A percentile compares a stretch with the other conserved stretches of the same genome.
Conservation (phyloP, 2,888 invertebrate species). For the Acanthococcus lagerstroemiae region DNA sequence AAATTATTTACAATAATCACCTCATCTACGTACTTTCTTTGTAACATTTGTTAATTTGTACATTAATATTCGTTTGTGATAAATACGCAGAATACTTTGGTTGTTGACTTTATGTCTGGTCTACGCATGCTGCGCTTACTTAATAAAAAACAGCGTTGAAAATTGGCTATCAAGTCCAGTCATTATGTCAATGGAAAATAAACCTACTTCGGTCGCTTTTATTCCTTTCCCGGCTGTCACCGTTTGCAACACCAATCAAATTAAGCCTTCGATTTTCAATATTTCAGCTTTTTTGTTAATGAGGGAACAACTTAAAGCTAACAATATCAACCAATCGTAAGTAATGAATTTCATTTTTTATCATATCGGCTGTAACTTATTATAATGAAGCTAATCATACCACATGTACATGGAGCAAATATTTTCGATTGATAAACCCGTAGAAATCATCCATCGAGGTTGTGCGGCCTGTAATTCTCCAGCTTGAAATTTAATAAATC, state of each 20-base stretch:
- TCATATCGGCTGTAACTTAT: too few species aligned
- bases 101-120: not conserved
- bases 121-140: constrained; percentile 13
- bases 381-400: too few species aligned
- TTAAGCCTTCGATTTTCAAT: constrained; percentile 23
- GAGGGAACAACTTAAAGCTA: not conserved
- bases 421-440: too few species aligned
- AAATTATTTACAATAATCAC: too few species aligned
- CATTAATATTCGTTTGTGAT: not conserved
- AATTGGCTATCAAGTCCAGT: constrained; percentile 17
- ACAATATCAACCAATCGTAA: constrained; percentile 11
- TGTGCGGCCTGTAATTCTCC: too few species aligned
- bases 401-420: too few species aligned
- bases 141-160: constrained; percentile 10
- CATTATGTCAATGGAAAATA: constrained; percentile 17
- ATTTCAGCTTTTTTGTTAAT: constrained; percentile 3
- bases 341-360: too few species aligned
- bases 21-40: not conserved
- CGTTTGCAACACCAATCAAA: constrained; percentile 22
- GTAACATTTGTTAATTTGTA: too few species aligned
- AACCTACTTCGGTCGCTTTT: constrained; percentile 15
- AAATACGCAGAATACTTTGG: constrained; percentile 4
- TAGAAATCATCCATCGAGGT: too few species aligned
- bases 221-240: constrained; percentile 29
- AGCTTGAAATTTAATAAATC: too few species aligned